Conservation (phyloP, 2,888 invertebrate species). For the Drosophila lutescens region DNA sequence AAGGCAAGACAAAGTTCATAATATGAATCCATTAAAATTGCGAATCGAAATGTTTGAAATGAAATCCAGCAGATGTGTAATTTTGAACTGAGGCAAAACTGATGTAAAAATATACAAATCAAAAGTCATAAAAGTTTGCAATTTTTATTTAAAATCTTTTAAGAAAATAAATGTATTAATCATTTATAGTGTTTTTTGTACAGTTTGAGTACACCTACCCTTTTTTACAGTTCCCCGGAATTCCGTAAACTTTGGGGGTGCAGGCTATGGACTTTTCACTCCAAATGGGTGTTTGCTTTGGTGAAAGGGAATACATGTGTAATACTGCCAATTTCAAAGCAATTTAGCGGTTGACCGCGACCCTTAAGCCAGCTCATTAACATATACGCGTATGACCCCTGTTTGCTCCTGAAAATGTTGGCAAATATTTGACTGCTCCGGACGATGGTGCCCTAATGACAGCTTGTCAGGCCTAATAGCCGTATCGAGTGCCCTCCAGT, state of each 20-base stretch:
- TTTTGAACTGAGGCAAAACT: neutral
- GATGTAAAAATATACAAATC: neutral
- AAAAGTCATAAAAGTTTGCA: too few species aligned
- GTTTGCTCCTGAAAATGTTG: conserved; percentile 64
- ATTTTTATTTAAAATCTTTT: too few species aligned
- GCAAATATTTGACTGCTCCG: conserved; percentile 60
- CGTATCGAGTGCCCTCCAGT: conserved; percentile 58
- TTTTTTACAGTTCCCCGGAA: neutral
- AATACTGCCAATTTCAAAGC: conserved; percentile 35
- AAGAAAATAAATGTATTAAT: too few species aligned
- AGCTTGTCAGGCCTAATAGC: conserved; percentile 70
- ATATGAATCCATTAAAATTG: neutral
- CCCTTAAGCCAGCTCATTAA: conserved; percentile 27
- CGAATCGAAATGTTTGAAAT: neutral
- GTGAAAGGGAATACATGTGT: conserved; percentile 6
- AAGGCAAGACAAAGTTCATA: neutral
- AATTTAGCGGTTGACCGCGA: conserved; percentile 22
- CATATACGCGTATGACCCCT: conserved; percentile 32
- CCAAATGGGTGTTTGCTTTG: conserved; percentile 9
- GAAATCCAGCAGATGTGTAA: neutral
- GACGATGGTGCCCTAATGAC: conserved; percentile 49
- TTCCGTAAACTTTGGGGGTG: neutral
- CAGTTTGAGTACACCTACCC: neutral
- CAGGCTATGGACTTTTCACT: neutral
- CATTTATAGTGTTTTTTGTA: neutral